These are phyloP conservation scores for Dicrurus megarhynchus DNA, from an alignment of 2,113 vertebrate genomes.

Conservation along the genomic window DNA sequence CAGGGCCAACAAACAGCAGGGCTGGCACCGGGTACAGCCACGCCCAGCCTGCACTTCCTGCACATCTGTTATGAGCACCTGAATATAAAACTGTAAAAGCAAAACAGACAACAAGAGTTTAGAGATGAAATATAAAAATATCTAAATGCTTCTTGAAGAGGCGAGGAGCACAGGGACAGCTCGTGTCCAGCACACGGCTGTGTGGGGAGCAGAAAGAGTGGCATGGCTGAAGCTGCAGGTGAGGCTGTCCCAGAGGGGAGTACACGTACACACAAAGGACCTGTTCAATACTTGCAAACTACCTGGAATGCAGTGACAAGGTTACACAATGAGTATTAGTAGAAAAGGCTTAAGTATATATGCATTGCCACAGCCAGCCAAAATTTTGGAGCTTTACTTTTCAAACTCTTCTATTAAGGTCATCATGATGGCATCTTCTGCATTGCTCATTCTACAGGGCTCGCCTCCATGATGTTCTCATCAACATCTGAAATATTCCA, in stretches of 20 bases:
- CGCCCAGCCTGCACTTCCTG: neutral
- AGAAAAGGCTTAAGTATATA: neutral
- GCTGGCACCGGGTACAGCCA: neutral
- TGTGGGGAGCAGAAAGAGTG: neutral
- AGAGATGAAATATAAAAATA: neutral
- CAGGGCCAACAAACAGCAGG: neutral
- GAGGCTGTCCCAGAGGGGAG: neutral
- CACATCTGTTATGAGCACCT: fast-evolving
- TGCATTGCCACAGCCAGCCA: neutral
- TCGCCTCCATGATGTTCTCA: neutral
- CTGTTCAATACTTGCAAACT: neutral
- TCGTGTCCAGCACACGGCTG: fast-evolving
- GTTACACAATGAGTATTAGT: neutral
- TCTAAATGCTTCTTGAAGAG: neutral
- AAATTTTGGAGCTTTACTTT: neutral
- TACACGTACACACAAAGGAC: neutral
- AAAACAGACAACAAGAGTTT: neutral
- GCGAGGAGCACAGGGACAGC: neutral
- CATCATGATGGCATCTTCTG: neutral
- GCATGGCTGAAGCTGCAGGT: neutral
- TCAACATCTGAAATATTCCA: neutral
- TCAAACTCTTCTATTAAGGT: neutral
- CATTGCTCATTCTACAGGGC: neutral
- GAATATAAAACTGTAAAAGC: neutral
- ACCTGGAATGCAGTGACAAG: neutral